Evolutionary conservation across 2,797 vertebrate genomes (phyloP), one percentile per base, ranked within the genome.

Genomic region (Peromyscus aztecus): DNA sequence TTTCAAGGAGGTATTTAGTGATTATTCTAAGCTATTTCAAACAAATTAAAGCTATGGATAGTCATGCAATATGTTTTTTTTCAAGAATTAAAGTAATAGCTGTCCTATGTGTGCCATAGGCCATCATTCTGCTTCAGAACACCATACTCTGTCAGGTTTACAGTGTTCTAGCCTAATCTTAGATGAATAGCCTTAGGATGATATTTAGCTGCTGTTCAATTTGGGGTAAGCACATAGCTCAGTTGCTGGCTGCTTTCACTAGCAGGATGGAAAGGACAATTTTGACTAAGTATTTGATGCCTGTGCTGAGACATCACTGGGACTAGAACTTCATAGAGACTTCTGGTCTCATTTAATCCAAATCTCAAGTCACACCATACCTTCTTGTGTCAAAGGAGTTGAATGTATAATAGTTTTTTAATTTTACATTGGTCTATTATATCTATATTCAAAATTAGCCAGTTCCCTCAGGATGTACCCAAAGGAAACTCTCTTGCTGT

Each of bases 401-500:
- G 29, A 61, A 90, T 7, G 83, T 80, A 14, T 40, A 95, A 97
- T 94, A 91, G 43, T 40, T 1, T 67, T 94, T 97, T 93, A 93
- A 93, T 92, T 96, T 97, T 94, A 96, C n/a, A 69, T 9, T 77
- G 61, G 77, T 29, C 85, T 97, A 95, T 97, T 98, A 88, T 92
- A 96, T 86, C 95, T 27, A 95, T 94, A 88, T 94, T 94, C 61
- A n/a, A 98, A 97, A 97, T 96, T 98, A 98, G 98, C 96, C 94
- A 97, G 93, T 80, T 90, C 96, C 97, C 97, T 96, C 63, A 87
- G 81, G 81, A 91, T 98, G 97, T 98, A 98, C 94, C 21, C 43
- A 95, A 90, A 94, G 92, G 91, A 96, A 90, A 49, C 77, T 87
- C 81, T 98, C 46, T 93, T 97, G 71, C 97, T 98, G 92, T 97